phyloP scores from a whole-genome alignment of 2,797 vertebrate species.

The Setipinna tenuifilis region DNA sequence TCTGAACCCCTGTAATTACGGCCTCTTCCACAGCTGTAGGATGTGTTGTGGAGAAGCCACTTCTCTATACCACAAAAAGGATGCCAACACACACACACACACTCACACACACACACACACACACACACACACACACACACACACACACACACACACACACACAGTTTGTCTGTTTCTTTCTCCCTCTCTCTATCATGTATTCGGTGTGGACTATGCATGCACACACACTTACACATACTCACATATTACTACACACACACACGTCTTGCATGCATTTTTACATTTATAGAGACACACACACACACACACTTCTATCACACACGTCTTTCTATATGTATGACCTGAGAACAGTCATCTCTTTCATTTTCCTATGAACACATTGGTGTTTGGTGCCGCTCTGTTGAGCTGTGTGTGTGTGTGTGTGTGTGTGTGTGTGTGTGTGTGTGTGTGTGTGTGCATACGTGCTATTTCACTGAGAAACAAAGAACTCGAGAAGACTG shows the following conservation, averaged over 20 bases:
- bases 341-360: background rate
- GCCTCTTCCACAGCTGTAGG: too few species aligned
- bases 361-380: background rate
- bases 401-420: slow-evolving; percentile 10
- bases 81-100: background rate
- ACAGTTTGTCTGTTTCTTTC: too few species aligned
- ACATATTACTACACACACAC: background rate
- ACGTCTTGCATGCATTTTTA: background rate
- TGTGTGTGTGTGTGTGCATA: background rate
- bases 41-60: too few species aligned
- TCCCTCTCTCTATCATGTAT: too few species aligned
- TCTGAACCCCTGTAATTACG: too few species aligned
- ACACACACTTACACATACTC: background rate
- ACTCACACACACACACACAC: background rate
- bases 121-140: background rate
- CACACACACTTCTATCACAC: background rate
- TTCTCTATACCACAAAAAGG: too few species aligned
- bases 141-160: background rate
- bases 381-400: too few species aligned
- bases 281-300: background rate
- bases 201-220: too few species aligned
- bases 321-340: background rate
- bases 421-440: slow-evolving; percentile 18
- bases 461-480: background rate
- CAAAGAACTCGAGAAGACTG: background rate